Conservation (phyloP, 2,888 invertebrate genomes). For the Chalcosyrphus nemorum region DNA sequence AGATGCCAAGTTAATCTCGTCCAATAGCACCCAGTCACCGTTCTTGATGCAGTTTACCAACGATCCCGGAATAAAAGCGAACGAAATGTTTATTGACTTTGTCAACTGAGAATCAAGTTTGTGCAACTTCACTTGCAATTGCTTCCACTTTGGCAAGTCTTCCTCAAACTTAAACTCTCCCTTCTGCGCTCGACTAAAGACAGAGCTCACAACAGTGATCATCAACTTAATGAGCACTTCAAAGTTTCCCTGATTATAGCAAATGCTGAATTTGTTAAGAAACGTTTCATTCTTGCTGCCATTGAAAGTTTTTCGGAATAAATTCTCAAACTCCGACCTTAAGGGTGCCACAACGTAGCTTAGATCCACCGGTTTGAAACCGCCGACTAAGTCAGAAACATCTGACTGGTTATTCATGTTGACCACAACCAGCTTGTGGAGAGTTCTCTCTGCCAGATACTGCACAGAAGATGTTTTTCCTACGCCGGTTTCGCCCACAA, state of each 20-base stretch:
- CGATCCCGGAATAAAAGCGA: constrained; percentile 96
- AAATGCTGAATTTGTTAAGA: constrained; percentile 89
- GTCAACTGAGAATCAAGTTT: constrained; percentile 90
- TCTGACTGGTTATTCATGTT: constrained; percentile 99
- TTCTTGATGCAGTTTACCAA: constrained; percentile 94
- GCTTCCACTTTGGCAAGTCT: constrained; percentile 85
- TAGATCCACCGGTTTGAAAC: constrained; percentile 97
- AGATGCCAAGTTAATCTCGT: constrained; percentile 99
- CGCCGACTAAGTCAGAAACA: constrained; percentile 97
- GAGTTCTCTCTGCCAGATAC: constrained; percentile 91
- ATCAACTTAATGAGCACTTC: constrained; percentile 88
- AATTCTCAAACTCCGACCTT: constrained; percentile 90
- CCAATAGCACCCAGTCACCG: constrained; percentile 97
- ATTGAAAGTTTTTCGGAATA: constrained; percentile 91
- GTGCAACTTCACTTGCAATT: constrained; percentile 86
- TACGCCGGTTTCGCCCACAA: constrained; percentile 99
- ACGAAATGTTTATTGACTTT: constrained; percentile 83
- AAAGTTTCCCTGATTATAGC: constrained; percentile 89
- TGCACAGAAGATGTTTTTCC: constrained; percentile 98
- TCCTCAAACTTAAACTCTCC: constrained; percentile 79
- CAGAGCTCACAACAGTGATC: constrained; percentile 84
- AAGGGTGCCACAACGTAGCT: constrained; percentile 91
- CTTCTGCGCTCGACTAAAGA: constrained; percentile 78
- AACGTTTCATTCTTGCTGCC: constrained; percentile 91
- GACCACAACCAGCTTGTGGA: constrained; percentile 94